Conservation (phyloP, 2,797 vertebrate genomes). For the Platyrinchus mystaceus region DNA sequence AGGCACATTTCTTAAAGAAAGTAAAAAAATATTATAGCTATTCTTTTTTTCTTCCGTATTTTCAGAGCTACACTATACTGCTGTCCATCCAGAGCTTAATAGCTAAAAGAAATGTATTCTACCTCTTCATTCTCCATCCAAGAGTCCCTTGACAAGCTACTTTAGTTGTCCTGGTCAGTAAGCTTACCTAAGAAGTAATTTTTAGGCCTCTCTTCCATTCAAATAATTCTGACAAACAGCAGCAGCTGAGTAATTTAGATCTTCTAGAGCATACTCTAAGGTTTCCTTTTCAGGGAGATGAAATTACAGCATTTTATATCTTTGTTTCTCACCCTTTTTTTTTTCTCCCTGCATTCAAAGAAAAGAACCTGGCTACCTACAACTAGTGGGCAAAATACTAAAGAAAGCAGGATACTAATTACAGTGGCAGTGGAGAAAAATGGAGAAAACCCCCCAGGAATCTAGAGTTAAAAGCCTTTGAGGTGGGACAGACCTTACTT, state of each 20-base stretch:
- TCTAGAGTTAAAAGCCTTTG: background rate
- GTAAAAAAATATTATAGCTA: background rate
- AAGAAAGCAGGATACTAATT: background rate
- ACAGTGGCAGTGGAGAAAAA: background rate
- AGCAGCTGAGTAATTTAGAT: background rate
- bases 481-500: background rate
- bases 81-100: background rate
- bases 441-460: background rate
- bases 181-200: background rate
- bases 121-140: background rate
- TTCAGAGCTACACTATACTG: background rate
- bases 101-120: background rate
- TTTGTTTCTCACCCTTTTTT: background rate
- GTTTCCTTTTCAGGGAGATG: fast-evolving
- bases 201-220: background rate
- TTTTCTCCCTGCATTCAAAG: background rate
- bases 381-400: background rate
- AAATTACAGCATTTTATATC: background rate
- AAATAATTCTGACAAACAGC: background rate
- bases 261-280: background rate
- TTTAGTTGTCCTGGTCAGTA: background rate
- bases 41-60: background rate
- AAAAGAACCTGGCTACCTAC: background rate
- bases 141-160: background rate
- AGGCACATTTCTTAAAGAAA: background rate